Percentiles rank a stretch among this genome's conserved stretches.
phyloP scores from a whole-genome alignment of 2,888 invertebrate genomes.

The Liodrosophila aerea region DNA sequence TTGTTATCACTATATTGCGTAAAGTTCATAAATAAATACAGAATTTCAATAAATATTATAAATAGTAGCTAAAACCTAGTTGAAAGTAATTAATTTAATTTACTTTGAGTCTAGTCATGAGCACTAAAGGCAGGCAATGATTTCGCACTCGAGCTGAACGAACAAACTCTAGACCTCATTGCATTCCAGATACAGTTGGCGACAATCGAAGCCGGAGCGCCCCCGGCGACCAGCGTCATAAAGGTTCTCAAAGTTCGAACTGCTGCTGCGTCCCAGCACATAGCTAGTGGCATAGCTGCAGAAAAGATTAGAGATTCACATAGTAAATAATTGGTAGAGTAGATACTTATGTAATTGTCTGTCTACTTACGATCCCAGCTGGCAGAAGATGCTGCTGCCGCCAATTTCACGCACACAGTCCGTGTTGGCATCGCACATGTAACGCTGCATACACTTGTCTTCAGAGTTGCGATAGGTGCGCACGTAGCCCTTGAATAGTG shows the following conservation, averaged over 20 bases:
- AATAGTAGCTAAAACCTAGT: conserved; percentile 70
- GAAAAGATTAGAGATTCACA: neutral
- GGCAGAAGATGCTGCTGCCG: conserved; percentile 93
- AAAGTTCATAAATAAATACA: conserved; percentile 60
- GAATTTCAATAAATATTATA: conserved; percentile 72
- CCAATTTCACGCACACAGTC: conserved; percentile 92
- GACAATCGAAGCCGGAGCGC: conserved; percentile 92
- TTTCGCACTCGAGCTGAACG: conserved; percentile 1
- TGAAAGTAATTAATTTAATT: conserved; percentile 68
- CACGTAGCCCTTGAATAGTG: conserved; percentile 94
- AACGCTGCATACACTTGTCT: conserved; percentile 92
- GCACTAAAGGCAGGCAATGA: conserved; percentile 31
- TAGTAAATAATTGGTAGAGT: too few species aligned
- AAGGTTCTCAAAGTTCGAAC: conserved; percentile 89
- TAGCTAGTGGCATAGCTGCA: conserved; percentile 93
- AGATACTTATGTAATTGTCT: too few species aligned
- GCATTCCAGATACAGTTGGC: conserved; percentile 92
- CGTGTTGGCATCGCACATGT: conserved; percentile 94
- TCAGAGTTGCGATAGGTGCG: conserved; percentile 90
- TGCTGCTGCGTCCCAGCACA: conserved; percentile 89
- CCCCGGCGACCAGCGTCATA: conserved; percentile 94
- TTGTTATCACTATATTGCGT: conserved; percentile 15
- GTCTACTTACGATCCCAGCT: conserved; percentile 92
- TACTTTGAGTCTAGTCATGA: conserved; percentile 63
- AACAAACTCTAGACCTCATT: conserved; percentile 89